phyloP scores from a whole-genome alignment of 1,140 invertebrate genomes.

The Papilio polytes region DNA sequence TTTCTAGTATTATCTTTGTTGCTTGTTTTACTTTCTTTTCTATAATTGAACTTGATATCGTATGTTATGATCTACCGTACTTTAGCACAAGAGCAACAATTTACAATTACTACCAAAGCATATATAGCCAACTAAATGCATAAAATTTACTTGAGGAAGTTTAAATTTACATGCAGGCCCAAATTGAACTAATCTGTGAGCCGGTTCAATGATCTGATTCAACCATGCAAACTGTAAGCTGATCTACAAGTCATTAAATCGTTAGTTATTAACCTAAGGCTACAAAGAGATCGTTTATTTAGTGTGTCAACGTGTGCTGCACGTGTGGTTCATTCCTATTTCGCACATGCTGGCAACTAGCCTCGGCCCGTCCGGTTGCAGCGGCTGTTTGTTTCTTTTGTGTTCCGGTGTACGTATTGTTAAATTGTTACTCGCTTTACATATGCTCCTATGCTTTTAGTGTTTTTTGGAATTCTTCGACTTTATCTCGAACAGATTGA shows the following conservation, averaged over 20 bases:
- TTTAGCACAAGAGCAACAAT: background rate
- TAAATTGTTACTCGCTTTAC: constrained; percentile 15
- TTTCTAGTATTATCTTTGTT: constrained; percentile 30
- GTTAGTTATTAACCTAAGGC: too few relatives aligned
- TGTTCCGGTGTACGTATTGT: constrained; percentile 12
- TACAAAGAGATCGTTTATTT: constrained; percentile 11
- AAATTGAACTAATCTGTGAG: too few relatives aligned
- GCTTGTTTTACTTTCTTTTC: constrained; percentile 24
- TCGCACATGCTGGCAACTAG: constrained; percentile 3
- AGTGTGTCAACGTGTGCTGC: constrained; percentile 47
- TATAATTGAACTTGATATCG: constrained; percentile 10
- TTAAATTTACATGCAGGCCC: too few relatives aligned
- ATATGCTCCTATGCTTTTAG: background rate
- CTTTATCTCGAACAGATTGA: background rate
- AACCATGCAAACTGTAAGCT: too few relatives aligned
- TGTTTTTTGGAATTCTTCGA: background rate
- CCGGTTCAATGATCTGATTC: too few relatives aligned
- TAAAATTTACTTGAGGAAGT: too few relatives aligned
- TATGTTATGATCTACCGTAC: background rate
- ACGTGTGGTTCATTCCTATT: constrained; percentile 44
- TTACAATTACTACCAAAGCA: background rate
- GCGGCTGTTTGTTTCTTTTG: constrained; percentile 24
- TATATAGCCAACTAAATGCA: too few relatives aligned
- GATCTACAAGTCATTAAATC: too few relatives aligned
- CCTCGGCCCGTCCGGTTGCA: background rate